Conservation (phyloP, 2,888 invertebrate species). For the Epicampocera succincta region DNA sequence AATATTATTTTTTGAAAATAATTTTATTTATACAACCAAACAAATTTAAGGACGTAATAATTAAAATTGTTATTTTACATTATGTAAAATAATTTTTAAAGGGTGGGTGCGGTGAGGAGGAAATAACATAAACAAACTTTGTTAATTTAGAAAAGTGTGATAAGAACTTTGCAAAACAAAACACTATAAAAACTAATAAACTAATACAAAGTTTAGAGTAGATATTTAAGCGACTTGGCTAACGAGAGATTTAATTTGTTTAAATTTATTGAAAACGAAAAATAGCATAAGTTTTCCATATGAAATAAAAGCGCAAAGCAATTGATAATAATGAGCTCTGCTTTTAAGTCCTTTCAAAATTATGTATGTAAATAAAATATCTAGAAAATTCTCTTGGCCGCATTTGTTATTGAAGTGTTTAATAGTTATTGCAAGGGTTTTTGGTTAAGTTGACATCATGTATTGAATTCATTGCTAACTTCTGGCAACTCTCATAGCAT, state of each 20-base stretch:
- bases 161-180: constrained; percentile 18
- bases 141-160: constrained; percentile 35
- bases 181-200: constrained; percentile 18
- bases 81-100: neutral
- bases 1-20: neutral
- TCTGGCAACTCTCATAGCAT: no score
- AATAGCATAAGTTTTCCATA: neutral
- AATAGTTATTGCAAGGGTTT: no score
- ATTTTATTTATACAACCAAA: neutral
- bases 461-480: no score
- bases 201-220: constrained; percentile 37
- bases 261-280: no score
- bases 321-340: no score
- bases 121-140: constrained; percentile 19
- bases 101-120: neutral
- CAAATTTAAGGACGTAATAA: constrained; percentile 37
- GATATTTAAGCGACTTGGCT: constrained; percentile 11
- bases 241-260: constrained; percentile 7
- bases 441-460: no score
- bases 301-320: neutral
- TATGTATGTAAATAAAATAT: no score
- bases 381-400: no score
- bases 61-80: constrained; percentile 30
- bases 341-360: no score
- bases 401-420: no score